These are phyloP conservation scores for Drosophila oshimai DNA, from an alignment of 1,140 invertebrate genomes.

Conservation along the genomic window DNA sequence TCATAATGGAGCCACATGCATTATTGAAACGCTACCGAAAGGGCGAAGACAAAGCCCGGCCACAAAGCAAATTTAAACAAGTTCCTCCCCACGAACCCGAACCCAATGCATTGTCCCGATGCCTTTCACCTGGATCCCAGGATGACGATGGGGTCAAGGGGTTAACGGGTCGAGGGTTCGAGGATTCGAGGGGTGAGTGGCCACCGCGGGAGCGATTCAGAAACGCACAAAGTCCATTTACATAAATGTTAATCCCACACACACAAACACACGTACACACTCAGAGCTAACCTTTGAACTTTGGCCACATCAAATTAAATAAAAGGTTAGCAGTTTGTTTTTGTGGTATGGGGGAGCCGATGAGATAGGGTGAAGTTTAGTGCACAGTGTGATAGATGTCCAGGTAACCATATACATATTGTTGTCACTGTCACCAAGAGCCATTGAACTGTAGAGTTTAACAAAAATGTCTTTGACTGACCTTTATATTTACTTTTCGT, in stretches of 20 bases:
- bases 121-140: not conserved
- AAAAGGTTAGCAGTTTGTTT: slow-evolving; percentile 57
- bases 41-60: slow-evolving; percentile 6
- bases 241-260: slow-evolving; percentile 57
- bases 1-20: slow-evolving; percentile 41
- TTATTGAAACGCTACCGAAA: slow-evolving; percentile 20
- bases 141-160: not conserved
- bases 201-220: slow-evolving; percentile 3
- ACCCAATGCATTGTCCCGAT: slow-evolving; percentile 43
- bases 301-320: slow-evolving; percentile 69
- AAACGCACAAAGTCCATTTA: slow-evolving; percentile 64
- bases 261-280: slow-evolving; percentile 2
- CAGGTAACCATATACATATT: not conserved
- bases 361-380: not conserved
- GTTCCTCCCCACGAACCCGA: slow-evolving; percentile 15
- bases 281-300: slow-evolving; percentile 62
- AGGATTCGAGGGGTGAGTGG: not conserved
- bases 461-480: not conserved
- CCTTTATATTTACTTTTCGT: too few relatives aligned
- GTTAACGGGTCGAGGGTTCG: not conserved
- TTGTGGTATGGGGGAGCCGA: not conserved
- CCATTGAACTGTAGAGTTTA: not conserved
- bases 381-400: slow-evolving; percentile 1
- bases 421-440: not conserved
- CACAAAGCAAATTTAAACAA: slow-evolving; percentile 60